phyloP scores from a whole-genome alignment of 2,797 vertebrate genomes.

The Neosilurus mollespiculum region DNA sequence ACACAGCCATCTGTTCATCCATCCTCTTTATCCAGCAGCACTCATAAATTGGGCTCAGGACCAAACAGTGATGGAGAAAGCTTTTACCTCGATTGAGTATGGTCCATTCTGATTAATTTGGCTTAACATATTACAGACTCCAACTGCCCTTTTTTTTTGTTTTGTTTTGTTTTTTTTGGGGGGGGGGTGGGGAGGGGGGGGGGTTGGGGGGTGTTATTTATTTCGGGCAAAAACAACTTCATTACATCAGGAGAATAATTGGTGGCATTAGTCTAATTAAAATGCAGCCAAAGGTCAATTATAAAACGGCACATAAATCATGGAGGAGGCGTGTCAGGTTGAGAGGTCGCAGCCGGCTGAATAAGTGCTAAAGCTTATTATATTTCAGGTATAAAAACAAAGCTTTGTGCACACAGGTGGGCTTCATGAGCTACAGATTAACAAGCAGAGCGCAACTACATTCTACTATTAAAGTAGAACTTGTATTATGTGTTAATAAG shows the following conservation, averaged over 20 bases:
- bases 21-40: conserved; percentile 19
- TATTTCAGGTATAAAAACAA: conserved; percentile 1
- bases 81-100: conserved; percentile 58
- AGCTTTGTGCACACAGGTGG: background rate
- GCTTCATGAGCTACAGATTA: background rate
- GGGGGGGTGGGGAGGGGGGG: too few species aligned
- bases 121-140: conserved; percentile 54
- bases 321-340: background rate
- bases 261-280: conserved; percentile 57
- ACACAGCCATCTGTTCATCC: conserved; percentile 16
- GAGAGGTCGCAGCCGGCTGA: background rate
- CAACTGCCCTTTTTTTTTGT: conserved; percentile 16
- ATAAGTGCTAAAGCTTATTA: conserved; percentile 3
- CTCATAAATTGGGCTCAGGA: conserved; percentile 38
- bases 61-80: conserved; percentile 42
- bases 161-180: too few species aligned
- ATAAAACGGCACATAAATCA: conserved; percentile 40
- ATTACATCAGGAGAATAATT: conserved; percentile 53
- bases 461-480: background rate
- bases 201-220: conserved; percentile 50
- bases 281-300: conserved; percentile 50
- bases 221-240: conserved; percentile 47
- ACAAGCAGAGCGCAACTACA: background rate
- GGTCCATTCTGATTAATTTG: conserved; percentile 55
- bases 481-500: background rate